Base-by-base conservation (phyloP, 64 coral and sea anemone genomes). In the Orbicella faveolata region DNA sequence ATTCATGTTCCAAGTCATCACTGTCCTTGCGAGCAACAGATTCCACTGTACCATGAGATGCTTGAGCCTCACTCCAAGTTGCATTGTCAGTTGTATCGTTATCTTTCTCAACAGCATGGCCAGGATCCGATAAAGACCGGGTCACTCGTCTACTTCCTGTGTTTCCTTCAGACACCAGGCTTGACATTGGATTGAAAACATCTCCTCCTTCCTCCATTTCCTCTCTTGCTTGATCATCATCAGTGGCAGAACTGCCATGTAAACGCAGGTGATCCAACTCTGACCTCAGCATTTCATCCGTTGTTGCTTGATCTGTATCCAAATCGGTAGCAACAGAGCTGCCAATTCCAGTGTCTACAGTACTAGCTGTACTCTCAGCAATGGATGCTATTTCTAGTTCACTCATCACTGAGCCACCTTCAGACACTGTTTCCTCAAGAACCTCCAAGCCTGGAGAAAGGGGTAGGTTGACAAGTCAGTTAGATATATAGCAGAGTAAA, bases 101-200 rank as follows among this genome's bases (percentile, higher is more conserved):
- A 25, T 92, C 83, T 78, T 25, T 48, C 5, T 79, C 83, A 34
- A n/a, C 44, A 13, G 68, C 6, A 34, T 76, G 36, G 34, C 90
- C 83, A 72, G 84, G 90, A 59, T 92, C 90, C 16, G 90, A 92
- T 44, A 92, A 21, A 6, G 90, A 92, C 39, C 90, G 37, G n/a
- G 39, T 52, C 0, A 41, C 4, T 19, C 23, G 19, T 85, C 64
- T 85, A 44, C 72, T 73, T 51, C 21, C 65, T 39, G 68, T 26
- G 37, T 73, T 66, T 2, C 4, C 64, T 2, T 26, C 7, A 48
- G 19, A 6, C 14, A 66, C 14, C 41, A 14, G 55, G 55, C 15
- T 16, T 59, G 55, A 59, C 55, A 52, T 52, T 14, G 63, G 66
- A 68, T 70, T 14, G 39, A 85, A 85, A 9, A 85, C 26, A 85